Evolutionary conservation across 2,888 invertebrate genomes (phyloP), one percentile per base, ranked within the genome.

Genomic region (Thymelicus sylvestris): DNA sequence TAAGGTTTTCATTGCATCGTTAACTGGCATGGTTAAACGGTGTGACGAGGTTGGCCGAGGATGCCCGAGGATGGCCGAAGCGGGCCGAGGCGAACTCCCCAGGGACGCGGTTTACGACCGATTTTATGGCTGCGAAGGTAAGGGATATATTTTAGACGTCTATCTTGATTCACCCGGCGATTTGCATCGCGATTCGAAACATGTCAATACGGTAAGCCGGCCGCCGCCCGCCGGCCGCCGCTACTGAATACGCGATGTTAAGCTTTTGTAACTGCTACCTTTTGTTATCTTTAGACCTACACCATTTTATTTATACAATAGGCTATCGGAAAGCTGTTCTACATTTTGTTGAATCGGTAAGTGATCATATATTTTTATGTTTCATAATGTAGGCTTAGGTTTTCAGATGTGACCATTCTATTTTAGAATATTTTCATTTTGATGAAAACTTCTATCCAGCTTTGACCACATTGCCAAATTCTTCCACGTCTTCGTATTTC

Each of bases 71-170:
- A 66, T 15, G 47, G 44, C 71, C 74, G 48, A 48, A 39, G 60
- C 10, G 15, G 47, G 41, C 15, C 57, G 57, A 57, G 12, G 24
- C 24, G 57, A 3, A 65, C 0, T 59, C 70, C 59, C 65, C 50
- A 50, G 60, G 70, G 64, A 61, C 62, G 59, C 5, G 73, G 77
- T 76, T 76, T 75, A 77, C 76, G 77, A 75, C 77, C 76, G 76
- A 74, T 81, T 86, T 86, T 87, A 86, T 85, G 76, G 79, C 71
- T 73, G 76, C 76, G 80, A 78, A 81, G 80, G 83, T 85, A 83
- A 83, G 83, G 83, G 87, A 84, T 85, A 75, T 74, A 82, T 83
- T 82, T 82, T 85, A 84, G 81, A 80, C 66, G 74, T 7, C 73
- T 64, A 75, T 79, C 77, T 75, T 78, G 74, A 77, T 78, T 78